Base-by-base conservation (phyloP, 2,113 vertebrate species). In the Lampris incognitus region DNA sequence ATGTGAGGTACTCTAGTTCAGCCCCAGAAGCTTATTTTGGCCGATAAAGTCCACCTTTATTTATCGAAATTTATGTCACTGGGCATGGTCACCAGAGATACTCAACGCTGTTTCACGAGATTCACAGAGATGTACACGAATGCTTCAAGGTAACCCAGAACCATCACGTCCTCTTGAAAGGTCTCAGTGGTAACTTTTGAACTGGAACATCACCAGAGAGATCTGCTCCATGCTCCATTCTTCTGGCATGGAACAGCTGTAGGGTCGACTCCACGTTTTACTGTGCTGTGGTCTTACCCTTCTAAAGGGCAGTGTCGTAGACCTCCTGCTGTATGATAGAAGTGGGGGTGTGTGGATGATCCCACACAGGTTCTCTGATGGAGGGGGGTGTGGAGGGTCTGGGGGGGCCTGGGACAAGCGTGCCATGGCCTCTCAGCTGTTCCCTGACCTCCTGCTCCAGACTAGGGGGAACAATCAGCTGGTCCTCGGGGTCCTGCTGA, bases 401-500 rank as follows among this genome's bases (percentile, higher is more conserved):
- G 4, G 92, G 87, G 42, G 89, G 82, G 5, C 83, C 93, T 24
- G 90, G 87, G 69, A 94, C 88, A 2, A 92, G 73, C 46, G 90
- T 58, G 64, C 54, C 91, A 69, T 94, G 94, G 72, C 89, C 82
- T 85, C 93, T 96, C 44, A 99, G 93, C 89, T 99, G 98, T 78
- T 98, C 96, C 82, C 95, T 94, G 48, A 97, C 97, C 61, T 98
- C 97, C 67, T 98, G 96, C 86, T 98, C 97, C 78, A 99, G 93
- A 90, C 96, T 94, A 8, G 95, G 96, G 49, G 98, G 97, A 37
- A 99, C 93, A 72, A 98, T 95, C 87, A 99, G 93, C 69, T 97
- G 96, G 88, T 99, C 98, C 82, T 99, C 98, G 0, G 97, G 97
- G 84, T 99, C 98, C 88, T 95, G 91, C 88, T 98, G 98, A 55